Percentiles rank a stretch among this genome's conserved stretches.
These are phyloP conservation scores for Oreochromis niloticus DNA, from an alignment of 2,113 vertebrate species.

Conservation along the genomic window DNA sequence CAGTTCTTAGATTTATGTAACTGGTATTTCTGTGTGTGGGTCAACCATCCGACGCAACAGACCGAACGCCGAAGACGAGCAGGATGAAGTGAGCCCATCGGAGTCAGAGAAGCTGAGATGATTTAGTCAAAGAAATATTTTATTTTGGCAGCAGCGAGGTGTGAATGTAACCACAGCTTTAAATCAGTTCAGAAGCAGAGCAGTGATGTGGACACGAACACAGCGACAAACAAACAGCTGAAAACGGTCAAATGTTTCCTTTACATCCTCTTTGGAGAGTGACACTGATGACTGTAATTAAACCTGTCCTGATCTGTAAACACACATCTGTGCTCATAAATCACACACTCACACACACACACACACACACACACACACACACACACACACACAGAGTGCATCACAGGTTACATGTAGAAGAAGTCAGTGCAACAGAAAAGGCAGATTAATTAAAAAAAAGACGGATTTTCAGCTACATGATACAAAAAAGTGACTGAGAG, in stretches of 20 bases:
- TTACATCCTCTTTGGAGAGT: background rate
- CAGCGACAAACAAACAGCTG: background rate
- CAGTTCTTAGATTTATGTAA: background rate
- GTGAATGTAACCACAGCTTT: background rate
- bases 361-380: background rate
- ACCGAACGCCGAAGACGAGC: background rate
- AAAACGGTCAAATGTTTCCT: background rate
- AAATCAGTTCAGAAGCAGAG: background rate
- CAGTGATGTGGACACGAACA: background rate
- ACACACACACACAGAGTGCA: background rate
- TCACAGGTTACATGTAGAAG: constrained; percentile 14
- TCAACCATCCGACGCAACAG: background rate
- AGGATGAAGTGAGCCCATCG: background rate
- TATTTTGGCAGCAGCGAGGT: constrained; percentile 2
- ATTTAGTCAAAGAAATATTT: background rate
- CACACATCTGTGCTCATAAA: background rate
- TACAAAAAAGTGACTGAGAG: background rate
- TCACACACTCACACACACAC: background rate
- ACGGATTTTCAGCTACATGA: background rate
- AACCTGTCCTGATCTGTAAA: background rate
- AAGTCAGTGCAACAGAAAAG: background rate
- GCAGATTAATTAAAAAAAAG: background rate
- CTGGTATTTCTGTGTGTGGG: background rate
- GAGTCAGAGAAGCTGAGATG: background rate
- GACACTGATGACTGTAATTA: background rate